Evolutionary conservation across 2,113 vertebrate genomes (phyloP).

Genomic region (Cochlearius cochlearius): DNA sequence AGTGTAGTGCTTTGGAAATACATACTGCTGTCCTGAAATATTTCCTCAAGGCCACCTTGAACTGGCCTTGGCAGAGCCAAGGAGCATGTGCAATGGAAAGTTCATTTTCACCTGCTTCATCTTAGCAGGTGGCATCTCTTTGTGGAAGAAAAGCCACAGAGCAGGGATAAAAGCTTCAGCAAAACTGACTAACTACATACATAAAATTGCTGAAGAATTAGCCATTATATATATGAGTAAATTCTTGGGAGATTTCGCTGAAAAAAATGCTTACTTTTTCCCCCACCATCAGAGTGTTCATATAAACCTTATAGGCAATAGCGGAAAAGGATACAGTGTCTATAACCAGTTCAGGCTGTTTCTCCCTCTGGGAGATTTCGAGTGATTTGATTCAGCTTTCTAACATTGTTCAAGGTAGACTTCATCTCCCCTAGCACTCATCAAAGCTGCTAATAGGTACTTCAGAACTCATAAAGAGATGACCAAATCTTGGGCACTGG

Average conservation of each 20-base stretch:
- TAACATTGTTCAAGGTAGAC: conserved; percentile 80
- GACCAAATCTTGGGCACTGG: conserved; percentile 77
- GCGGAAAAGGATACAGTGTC: conserved; percentile 40
- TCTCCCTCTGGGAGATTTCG: conserved; percentile 72
- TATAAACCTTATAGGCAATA: conserved; percentile 69
- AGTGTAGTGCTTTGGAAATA: neutral
- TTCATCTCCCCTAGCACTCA: conserved; percentile 82
- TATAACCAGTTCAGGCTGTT: conserved; percentile 70
- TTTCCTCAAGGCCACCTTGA: neutral
- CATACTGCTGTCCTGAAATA: neutral
- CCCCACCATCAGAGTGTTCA: conserved; percentile 37
- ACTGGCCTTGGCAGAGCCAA: neutral
- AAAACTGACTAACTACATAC: conserved; percentile 12
- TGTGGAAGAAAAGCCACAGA: neutral
- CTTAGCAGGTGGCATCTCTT: neutral
- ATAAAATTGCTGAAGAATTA: conserved; percentile 55
- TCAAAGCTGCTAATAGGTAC: conserved; percentile 83
- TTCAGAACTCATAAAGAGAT: conserved; percentile 84
- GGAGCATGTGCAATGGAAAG: neutral
- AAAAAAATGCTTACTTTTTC: conserved; percentile 26
- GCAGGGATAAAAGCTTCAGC: neutral
- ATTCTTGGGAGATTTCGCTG: conserved; percentile 63
- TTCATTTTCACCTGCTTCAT: neutral
- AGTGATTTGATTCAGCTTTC: conserved; percentile 80
- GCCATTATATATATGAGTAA: conserved; percentile 58